Conservation (phyloP, 2,888 invertebrate species). For the Cerceris ruficornis region DNA sequence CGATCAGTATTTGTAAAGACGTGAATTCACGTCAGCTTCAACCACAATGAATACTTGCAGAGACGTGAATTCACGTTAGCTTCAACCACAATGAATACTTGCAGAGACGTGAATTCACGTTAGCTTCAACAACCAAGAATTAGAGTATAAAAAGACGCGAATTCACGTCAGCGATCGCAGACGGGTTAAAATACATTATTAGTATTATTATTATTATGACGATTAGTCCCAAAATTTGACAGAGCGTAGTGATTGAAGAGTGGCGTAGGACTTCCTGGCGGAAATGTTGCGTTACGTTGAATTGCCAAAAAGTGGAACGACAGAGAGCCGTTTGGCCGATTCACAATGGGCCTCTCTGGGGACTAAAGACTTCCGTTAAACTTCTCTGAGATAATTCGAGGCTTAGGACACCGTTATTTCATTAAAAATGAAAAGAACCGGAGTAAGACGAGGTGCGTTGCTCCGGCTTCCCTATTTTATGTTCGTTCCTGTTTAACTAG, state of each 20-base stretch:
- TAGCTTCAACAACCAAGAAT: too few species aligned
- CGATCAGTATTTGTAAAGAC: too few species aligned
- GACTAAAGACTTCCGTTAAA: slow-evolving; percentile 49
- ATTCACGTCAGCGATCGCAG: too few species aligned
- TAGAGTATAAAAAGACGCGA: too few species aligned
- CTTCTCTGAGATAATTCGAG: slow-evolving; percentile 42
- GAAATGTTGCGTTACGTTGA: background rate
- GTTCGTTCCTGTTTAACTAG: background rate
- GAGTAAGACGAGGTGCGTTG: slow-evolving; percentile 4
- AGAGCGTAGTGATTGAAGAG: background rate
- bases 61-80: background rate
- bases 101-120: background rate
- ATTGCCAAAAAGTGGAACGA: slow-evolving; percentile 46
- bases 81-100: background rate
- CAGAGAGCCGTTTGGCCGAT: slow-evolving; percentile 28
- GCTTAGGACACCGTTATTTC: slow-evolving; percentile 50
- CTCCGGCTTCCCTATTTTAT: background rate
- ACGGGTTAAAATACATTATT: too few species aligned
- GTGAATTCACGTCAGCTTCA: too few species aligned
- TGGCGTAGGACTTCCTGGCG: slow-evolving; percentile 15
- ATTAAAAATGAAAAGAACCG: slow-evolving; percentile 47
- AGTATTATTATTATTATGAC: background rate
- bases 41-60: too few species aligned
- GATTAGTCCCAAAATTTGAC: background rate
- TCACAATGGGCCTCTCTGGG: slow-evolving; percentile 27